Conservation (phyloP, 1,140 invertebrate species). For the Rhagoletis zephyria region DNA sequence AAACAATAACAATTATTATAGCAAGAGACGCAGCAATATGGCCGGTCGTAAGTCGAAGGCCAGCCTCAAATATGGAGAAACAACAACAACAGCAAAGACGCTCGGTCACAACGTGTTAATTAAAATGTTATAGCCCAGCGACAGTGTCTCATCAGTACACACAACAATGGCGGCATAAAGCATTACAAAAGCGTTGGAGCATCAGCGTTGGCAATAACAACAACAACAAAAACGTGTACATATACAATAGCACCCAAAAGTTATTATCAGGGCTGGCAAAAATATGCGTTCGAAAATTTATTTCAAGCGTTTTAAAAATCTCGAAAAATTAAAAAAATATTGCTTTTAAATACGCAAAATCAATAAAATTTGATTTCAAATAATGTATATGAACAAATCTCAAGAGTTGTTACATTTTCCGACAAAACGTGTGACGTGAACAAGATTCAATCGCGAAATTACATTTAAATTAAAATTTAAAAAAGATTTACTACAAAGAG, state of each 20-base stretch:
- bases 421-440: too few relatives aligned
- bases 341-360: too few relatives aligned
- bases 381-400: too few relatives aligned
- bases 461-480: too few relatives aligned
- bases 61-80: neutral
- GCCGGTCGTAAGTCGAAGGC: neutral
- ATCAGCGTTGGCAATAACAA: neutral
- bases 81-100: neutral
- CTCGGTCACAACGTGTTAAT: conserved; percentile 41
- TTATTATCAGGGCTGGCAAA: too few relatives aligned
- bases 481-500: too few relatives aligned
- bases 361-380: too few relatives aligned
- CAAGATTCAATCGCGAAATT: too few relatives aligned
- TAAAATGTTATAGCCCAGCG: conserved; percentile 55
- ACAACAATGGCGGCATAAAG: neutral
- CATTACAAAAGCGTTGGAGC: neutral
- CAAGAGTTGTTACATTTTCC: too few relatives aligned
- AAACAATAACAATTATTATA: neutral
- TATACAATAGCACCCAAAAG: neutral
- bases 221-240: neutral
- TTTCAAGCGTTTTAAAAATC: too few relatives aligned
- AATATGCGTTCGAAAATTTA: too few relatives aligned
- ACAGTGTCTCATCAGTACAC: neutral
- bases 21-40: neutral
- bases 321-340: too few relatives aligned